These are phyloP conservation scores for Acanthochromis polyacanthus DNA, from an alignment of 2,113 vertebrate genomes.

Conservation along the genomic window DNA sequence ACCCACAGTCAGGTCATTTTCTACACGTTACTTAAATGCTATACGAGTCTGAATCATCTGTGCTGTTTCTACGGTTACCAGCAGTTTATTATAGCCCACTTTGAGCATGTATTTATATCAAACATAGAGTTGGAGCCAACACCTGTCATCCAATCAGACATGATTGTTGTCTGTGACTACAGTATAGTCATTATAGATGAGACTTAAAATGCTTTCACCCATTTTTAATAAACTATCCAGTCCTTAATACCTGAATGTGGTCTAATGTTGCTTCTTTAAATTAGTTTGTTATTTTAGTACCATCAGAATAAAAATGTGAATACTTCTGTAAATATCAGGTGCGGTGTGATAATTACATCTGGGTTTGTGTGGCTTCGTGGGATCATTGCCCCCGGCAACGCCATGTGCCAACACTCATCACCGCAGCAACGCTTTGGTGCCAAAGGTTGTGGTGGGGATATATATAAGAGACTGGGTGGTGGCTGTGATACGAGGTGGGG, in stretches of 20 bases:
- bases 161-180: neutral
- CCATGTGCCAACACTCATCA: conserved; percentile 22
- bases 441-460: neutral
- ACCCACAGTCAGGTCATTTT: too few relatives aligned
- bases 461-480: conserved; percentile 41
- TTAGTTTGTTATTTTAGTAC: neutral
- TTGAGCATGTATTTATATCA: conserved; percentile 7
- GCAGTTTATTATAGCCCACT: conserved; percentile 8
- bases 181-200: neutral
- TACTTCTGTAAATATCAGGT: neutral
- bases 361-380: conserved; percentile 30
- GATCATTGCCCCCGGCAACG: conserved; percentile 28
- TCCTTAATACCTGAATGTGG: neutral
- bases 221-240: neutral
- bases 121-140: neutral
- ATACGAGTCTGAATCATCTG: neutral
- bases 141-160: conserved; percentile 26
- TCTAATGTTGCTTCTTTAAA: neutral
- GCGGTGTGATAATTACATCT: conserved; percentile 42
- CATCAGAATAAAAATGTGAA: neutral
- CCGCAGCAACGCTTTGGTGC: conserved; percentile 39
- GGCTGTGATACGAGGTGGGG: neutral
- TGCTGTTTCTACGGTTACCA: conserved; percentile 41
- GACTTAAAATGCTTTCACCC: neutral
- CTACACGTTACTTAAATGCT: neutral